Conservation (phyloP, 1,140 invertebrate genomes). For the Drosophila equinoxialis region DNA sequence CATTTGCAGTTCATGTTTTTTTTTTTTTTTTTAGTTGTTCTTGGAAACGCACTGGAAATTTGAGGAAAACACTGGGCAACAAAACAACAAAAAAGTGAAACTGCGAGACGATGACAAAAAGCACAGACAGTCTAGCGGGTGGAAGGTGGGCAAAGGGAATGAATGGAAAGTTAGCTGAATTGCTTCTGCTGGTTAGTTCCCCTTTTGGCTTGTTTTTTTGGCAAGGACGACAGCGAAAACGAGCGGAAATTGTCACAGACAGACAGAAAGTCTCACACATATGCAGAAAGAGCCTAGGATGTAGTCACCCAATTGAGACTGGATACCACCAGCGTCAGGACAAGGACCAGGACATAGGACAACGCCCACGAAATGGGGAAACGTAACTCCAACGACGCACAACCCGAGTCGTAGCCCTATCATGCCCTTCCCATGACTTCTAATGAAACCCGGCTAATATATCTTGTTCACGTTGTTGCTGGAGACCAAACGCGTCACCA, state of each 20-base stretch:
- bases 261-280: slow-evolving; percentile 41
- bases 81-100: slow-evolving; percentile 67
- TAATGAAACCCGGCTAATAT: slow-evolving; percentile 75
- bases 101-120: slow-evolving; percentile 70
- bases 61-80: slow-evolving; percentile 49
- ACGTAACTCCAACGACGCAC: slow-evolving; percentile 43
- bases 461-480: slow-evolving; percentile 62
- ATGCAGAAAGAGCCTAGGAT: slow-evolving; percentile 20
- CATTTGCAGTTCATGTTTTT: slow-evolving; percentile 26
- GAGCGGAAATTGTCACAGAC: slow-evolving; percentile 57
- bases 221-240: slow-evolving; percentile 52
- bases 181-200: slow-evolving; percentile 4
- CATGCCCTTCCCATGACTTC: slow-evolving; percentile 34
- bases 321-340: slow-evolving; percentile 10
- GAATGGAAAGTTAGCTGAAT: slow-evolving; percentile 49
- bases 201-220: slow-evolving; percentile 34
- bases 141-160: background rate
- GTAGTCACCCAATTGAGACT: slow-evolving; percentile 31
- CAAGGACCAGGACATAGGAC: slow-evolving; percentile 35
- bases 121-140: slow-evolving; percentile 42
- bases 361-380: slow-evolving; percentile 17
- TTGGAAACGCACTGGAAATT: slow-evolving; percentile 67
- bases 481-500: slow-evolving; percentile 24
- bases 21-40: slow-evolving; percentile 12
- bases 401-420: slow-evolving; percentile 10